phyloP scores from a whole-genome alignment of 2,888 invertebrate species.

The Peribatodes rhomboidaria region DNA sequence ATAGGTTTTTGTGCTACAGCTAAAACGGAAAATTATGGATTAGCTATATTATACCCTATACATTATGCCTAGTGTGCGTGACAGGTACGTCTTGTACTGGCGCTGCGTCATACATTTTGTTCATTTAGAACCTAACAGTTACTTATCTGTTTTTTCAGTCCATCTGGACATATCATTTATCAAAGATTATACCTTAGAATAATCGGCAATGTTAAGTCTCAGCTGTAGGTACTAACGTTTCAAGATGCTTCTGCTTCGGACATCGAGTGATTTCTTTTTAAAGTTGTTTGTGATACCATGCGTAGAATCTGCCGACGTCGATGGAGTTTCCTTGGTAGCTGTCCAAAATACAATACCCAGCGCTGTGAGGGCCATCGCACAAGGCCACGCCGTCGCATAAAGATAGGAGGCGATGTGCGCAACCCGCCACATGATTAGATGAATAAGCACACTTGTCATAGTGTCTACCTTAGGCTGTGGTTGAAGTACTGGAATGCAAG shows the following conservation, averaged over 20 bases:
- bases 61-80: too few species aligned
- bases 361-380: constrained; percentile 67
- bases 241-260: constrained; percentile 4
- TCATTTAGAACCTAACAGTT: too few species aligned
- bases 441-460: constrained; percentile 59
- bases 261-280: constrained; percentile 27
- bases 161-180: too few species aligned
- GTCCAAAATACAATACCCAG: constrained; percentile 77
- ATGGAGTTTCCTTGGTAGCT: constrained; percentile 60
- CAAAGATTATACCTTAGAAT: too few species aligned
- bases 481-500: constrained; percentile 65
- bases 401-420: constrained; percentile 56
- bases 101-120: too few species aligned
- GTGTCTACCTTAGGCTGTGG: constrained; percentile 52
- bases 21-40: not conserved
- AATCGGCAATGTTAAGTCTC: too few species aligned
- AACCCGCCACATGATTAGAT: constrained; percentile 66
- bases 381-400: constrained; percentile 55
- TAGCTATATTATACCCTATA: not conserved
- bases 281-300: constrained; percentile 14
- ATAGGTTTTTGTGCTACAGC: constrained; percentile 4
- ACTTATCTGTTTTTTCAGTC: too few species aligned
- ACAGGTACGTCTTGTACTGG: too few species aligned
- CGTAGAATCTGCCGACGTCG: constrained; percentile 42
- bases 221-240: constrained; percentile 30